A percentile compares a stretch with the other conserved stretches of the same genome.
phyloP scores from a whole-genome alignment of 2,797 vertebrate genomes.

The Leptoclinus maculatus region DNA sequence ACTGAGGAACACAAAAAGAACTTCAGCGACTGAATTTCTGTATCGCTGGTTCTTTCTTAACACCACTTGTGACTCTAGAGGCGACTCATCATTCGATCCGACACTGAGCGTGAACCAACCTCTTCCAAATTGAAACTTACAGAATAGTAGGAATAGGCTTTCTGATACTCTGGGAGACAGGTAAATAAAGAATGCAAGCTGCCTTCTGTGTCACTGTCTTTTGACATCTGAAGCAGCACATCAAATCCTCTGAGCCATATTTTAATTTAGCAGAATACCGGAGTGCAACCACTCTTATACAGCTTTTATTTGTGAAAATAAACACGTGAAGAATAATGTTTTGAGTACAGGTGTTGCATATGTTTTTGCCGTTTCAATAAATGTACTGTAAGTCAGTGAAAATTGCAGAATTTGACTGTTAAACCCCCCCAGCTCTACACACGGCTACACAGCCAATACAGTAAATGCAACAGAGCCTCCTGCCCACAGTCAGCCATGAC shows the following conservation, averaged over 20 bases:
- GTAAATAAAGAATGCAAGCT: not conserved
- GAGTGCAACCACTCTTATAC: not conserved
- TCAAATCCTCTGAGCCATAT: not conserved
- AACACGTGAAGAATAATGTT: not conserved
- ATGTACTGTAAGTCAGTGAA: not conserved
- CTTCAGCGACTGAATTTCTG: rapidly evolving
- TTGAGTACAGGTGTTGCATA: not conserved
- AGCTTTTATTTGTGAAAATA: not conserved
- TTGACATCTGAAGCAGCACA: not conserved
- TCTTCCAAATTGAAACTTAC: constrained; percentile 23
- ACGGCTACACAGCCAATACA: not conserved
- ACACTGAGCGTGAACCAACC: not conserved
- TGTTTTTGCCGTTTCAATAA: not conserved
- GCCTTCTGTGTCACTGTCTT: not conserved
- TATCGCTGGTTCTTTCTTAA: not conserved
- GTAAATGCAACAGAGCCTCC: not conserved
- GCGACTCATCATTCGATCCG: not conserved
- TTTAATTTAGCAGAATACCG: not conserved
- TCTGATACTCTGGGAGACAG: not conserved
- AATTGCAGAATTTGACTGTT: not conserved
- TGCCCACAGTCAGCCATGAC: not conserved
- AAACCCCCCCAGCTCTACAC: not conserved
- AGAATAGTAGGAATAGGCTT: not conserved
- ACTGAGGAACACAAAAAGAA: not conserved
- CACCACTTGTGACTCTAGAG: constrained; percentile 3